These are phyloP conservation scores for Hozukius guyotensis DNA, from an alignment of 2,797 vertebrate species.

Conservation along the genomic window DNA sequence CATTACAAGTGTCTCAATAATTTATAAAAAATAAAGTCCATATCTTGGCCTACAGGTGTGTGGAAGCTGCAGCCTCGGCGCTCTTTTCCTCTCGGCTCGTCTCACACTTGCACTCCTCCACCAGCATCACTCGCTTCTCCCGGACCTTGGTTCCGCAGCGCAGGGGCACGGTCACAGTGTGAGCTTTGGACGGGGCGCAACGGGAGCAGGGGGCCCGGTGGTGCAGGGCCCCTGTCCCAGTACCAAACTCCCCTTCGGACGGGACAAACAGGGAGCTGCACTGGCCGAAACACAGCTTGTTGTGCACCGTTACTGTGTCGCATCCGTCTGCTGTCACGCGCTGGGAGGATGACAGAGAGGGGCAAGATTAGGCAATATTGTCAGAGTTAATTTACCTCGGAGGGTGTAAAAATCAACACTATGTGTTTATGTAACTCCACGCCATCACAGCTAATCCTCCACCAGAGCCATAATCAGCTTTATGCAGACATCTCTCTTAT, in stretches of 20 bases:
- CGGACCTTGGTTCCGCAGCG: constrained; percentile 66
- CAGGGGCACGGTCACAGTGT: constrained; percentile 66
- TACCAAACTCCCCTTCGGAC: constrained; percentile 57
- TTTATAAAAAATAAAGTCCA: not conserved
- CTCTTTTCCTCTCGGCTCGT: constrained; percentile 73
- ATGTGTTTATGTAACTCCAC: constrained; percentile 4
- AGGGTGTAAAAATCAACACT: constrained; percentile 10
- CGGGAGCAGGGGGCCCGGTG: constrained; percentile 78
- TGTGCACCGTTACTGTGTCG: constrained; percentile 76
- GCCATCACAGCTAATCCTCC: constrained; percentile 22
- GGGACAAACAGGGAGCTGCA: constrained; percentile 86
- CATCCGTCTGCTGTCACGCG: constrained; percentile 79
- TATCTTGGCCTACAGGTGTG: constrained; percentile 37
- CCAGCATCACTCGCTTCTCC: constrained; percentile 77
- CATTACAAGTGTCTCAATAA: constrained; percentile 4
- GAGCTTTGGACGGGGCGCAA: constrained; percentile 77
- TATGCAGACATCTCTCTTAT: constrained; percentile 18
- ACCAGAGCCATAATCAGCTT: not conserved
- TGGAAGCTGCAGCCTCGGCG: constrained; percentile 19
- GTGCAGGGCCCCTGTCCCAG: constrained; percentile 14
- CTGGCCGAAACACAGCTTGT: constrained; percentile 85
- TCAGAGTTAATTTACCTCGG: constrained; percentile 19
- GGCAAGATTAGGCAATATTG: constrained; percentile 15
- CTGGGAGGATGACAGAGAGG: constrained; percentile 60
- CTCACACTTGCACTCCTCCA: constrained; percentile 86